Base-by-base conservation (phyloP, 2,888 invertebrate species). In the Phasia obesa region DNA sequence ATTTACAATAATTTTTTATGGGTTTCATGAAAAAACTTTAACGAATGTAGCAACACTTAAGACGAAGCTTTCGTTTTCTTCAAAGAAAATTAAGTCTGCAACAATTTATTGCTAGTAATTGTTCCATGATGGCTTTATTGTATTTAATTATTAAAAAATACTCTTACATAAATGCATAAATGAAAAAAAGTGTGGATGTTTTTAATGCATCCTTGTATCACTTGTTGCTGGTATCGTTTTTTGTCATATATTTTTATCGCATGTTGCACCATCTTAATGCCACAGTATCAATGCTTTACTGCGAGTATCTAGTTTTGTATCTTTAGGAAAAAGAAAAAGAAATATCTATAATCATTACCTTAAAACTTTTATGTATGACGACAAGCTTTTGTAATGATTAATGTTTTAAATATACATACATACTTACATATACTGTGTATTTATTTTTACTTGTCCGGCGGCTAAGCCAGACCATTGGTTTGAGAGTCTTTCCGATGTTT, bases 341-440 rank as follows among this genome's bases (percentile, higher is more conserved):
- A 27, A 59, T 64, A 82, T 64, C 67, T 57, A 55, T 44, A 78
- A 78, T 75, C 60, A 51, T 71, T 75, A 78, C 59, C 69, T 59
- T 57, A 67, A 71, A 80, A 47, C 64, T 27, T 78, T 75, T 74
- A 64, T 78, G 57, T 67, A 74, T 57, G 74, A 75, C 65, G 60
- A 62, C 69, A 64, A 57, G 53, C 49, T 38, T 77, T 55, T 47
- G 25, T 65, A 51, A 65, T 75, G 70, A 62, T 79, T 75, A 70
- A 74, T 59, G 69, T 79, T 75, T 78, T 75, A 51, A 75, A 74
- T 53, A 74, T 31, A 35, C 31, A 17, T 21, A 59, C 35, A 57
- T 51, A 64, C 35, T 42, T n/a, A 4, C 11, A 2, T 74, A 17
- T 47, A 15, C 4, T n/a, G 42, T 47, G 38, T 49, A 49, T 15